Evolutionary conservation across 2,113 vertebrate species (phyloP), one percentile per base, ranked within the genome.

Genomic region (Lampris incognitus): DNA sequence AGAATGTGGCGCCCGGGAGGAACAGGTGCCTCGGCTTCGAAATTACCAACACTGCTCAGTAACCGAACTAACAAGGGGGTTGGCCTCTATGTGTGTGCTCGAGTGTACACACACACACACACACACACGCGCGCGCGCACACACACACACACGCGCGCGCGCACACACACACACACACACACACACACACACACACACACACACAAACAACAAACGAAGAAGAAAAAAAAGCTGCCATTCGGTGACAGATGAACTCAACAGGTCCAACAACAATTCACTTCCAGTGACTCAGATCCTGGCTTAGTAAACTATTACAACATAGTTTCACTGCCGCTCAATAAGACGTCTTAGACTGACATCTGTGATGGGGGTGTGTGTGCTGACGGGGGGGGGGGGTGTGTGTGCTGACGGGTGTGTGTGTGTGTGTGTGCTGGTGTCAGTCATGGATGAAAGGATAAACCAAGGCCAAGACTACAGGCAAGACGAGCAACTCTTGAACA

Each of bases 201-300:
- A 24, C 24, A 24, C 24, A 24, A 24, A 24, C 24, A 24, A 24
- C 24, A 24, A 24, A 24, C 24, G 24, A 24, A 59, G 36, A 51
- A 10, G 44, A 46, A 4, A 54, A 50, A 68, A 7, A 50, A 62
- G 13, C 3, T 60, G 44, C 58, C 59, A 42, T 42, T n/a, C 24
- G 41, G 44, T 9, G 56, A 58, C 56, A 66, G 63, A 66, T 39
- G 64, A 52, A 48, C 9, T 6, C 44, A 36, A 24, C 2, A 48
- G n/a, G 52, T 11, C 60, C 6, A 8, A 39, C 46, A 38, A 46
- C 1, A n/a, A 58, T 56, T 54, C 38, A n/a, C 40, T 7, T 56
- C 46, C 66, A 10, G 0, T 84, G 78, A 83, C 68, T 83, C 85
- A 78, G 11, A 61, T 72, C 50, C 67, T 67, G 75, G 56, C 52